Percentiles rank a stretch among this genome's conserved stretches.
Evolutionary conservation across 2,888 invertebrate genomes (phyloP).

Genomic region (Zygaena filipendulae): DNA sequence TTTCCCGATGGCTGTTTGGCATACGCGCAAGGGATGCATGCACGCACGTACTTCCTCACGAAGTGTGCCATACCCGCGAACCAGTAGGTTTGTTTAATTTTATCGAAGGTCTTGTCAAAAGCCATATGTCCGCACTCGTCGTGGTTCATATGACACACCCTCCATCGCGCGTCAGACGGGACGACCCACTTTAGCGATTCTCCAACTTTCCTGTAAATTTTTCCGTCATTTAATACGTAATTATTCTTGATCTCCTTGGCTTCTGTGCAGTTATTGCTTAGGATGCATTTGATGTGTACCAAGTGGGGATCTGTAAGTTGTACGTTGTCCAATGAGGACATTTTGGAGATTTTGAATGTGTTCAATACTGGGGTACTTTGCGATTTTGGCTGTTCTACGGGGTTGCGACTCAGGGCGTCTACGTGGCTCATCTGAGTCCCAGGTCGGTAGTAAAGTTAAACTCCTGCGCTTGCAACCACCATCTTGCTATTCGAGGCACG

Average conservation of each 20-base stretch:
- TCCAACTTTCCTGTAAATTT: conserved; percentile 10
- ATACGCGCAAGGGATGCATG: conserved; percentile 1
- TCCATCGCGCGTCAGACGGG: conserved; percentile 21
- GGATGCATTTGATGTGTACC: conserved; percentile 1
- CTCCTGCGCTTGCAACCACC: conserved; percentile 18
- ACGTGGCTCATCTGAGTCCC: conserved; percentile 15
- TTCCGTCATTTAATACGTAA: conserved; percentile 9
- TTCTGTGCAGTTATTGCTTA: conserved; percentile 1
- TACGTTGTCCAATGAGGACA: conserved; percentile 7
- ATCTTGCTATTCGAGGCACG: conserved; percentile 16
- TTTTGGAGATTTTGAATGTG: too few species aligned
- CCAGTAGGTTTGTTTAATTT: conserved; percentile 1
- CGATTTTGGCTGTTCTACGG: background rate
- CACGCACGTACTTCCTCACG: background rate
- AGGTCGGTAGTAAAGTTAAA: conserved; percentile 16
- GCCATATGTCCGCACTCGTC: conserved; percentile 6
- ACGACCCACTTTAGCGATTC: conserved; percentile 22
- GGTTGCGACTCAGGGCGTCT: conserved; percentile 13
- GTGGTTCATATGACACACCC: conserved; percentile 20
- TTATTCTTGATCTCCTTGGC: conserved; percentile 6
- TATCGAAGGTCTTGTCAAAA: background rate
- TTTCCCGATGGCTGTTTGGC: background rate
- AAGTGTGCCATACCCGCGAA: conserved; percentile 1
- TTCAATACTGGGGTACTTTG: too few species aligned
- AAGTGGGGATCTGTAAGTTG: conserved; percentile 7